These are phyloP conservation scores for Amphilophus citrinellus DNA, from an alignment of 2,113 vertebrate genomes.

Conservation along the genomic window DNA sequence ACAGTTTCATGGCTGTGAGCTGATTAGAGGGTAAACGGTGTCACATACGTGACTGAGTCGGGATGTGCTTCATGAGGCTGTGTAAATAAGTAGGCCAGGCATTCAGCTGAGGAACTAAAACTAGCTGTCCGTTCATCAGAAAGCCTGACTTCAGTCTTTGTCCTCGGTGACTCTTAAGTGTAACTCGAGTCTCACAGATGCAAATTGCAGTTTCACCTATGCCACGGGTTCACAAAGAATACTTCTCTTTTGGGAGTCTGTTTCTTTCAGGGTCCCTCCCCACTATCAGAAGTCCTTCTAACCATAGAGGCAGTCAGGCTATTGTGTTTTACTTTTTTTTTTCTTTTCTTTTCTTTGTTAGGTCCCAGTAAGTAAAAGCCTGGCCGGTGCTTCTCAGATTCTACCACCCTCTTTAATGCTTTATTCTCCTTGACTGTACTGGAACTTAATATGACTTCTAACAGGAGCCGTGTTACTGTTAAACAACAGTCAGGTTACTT, in stretches of 20 bases:
- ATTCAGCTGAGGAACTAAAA: constrained; percentile 13
- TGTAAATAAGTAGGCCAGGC: not conserved
- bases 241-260: constrained; percentile 51
- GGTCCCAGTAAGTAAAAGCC: constrained; percentile 36
- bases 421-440: constrained; percentile 21
- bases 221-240: constrained; percentile 50
- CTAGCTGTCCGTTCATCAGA: constrained; percentile 13
- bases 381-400: constrained; percentile 41
- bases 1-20: not conserved
- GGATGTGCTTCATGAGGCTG: not conserved
- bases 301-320: constrained; percentile 39
- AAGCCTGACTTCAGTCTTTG: constrained; percentile 59
- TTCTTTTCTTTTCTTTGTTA: constrained; percentile 45
- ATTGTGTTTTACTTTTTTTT: constrained; percentile 56
- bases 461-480: not conserved
- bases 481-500: not conserved
- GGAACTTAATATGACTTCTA: constrained; percentile 42
- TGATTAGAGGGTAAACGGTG: not conserved
- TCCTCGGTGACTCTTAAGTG: constrained; percentile 62
- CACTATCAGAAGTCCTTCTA: constrained; percentile 30
- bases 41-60: not conserved
- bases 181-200: constrained; percentile 72
- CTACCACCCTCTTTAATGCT: constrained; percentile 33
- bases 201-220: constrained; percentile 64
- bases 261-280: constrained; percentile 40